These are phyloP conservation scores for Escarpia spicata DNA, from an alignment of 2,888 invertebrate species.

Conservation along the genomic window DNA sequence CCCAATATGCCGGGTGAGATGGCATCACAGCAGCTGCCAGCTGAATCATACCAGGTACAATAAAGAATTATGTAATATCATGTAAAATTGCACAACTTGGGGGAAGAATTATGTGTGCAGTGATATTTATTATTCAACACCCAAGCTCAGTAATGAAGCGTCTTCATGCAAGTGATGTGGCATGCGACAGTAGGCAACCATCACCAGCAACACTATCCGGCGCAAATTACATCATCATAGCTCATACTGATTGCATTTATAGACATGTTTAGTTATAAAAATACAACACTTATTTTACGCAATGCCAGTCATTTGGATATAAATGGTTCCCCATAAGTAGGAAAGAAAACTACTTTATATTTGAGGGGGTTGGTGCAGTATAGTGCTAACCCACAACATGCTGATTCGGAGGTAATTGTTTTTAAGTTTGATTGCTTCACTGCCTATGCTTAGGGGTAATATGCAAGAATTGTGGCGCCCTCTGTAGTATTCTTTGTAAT, in stretches of 20 bases:
- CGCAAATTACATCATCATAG: conserved; percentile 16
- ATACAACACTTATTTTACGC: background rate
- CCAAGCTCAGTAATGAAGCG: conserved; percentile 9
- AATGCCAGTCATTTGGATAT: background rate
- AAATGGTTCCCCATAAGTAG: background rate
- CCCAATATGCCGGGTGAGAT: too few relatives aligned
- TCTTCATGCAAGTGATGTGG: background rate
- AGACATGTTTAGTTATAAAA: background rate
- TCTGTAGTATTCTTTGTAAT: too few relatives aligned
- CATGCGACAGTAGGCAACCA: background rate
- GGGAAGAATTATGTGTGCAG: background rate
- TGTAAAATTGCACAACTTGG: background rate
- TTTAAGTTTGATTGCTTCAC: too few relatives aligned
- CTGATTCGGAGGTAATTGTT: too few relatives aligned
- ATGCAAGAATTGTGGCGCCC: too few relatives aligned
- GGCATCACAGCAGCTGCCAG: too few relatives aligned
- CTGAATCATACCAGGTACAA: too few relatives aligned
- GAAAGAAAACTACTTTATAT: too few relatives aligned
- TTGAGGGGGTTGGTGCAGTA: too few relatives aligned
- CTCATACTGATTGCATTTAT: background rate
- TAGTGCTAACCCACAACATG: too few relatives aligned
- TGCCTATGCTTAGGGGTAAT: too few relatives aligned
- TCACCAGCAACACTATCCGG: conserved; percentile 9
- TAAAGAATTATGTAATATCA: too few relatives aligned
- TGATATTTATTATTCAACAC: background rate